Percentiles rank a stretch among this genome's conserved stretches.
Evolutionary conservation across 2,113 vertebrate species (phyloP).

Genomic region (Struthio camelus): DNA sequence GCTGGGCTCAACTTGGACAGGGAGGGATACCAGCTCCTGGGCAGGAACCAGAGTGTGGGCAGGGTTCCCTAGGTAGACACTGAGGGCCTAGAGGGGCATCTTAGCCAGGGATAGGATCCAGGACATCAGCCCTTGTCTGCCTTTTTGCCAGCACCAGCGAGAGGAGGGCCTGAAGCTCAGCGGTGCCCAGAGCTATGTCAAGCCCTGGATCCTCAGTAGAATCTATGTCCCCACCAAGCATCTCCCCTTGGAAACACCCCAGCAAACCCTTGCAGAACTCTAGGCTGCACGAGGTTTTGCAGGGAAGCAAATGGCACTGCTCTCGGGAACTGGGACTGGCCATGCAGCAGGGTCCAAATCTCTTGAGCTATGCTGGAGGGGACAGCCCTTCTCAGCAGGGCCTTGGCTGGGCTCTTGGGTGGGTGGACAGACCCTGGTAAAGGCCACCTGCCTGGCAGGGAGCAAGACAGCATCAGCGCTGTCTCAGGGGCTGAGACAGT

Average conservation of each 20-base stretch:
- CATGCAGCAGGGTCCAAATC: too few relatives aligned
- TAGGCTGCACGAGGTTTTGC: too few relatives aligned
- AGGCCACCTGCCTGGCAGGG: too few relatives aligned
- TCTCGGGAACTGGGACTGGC: too few relatives aligned
- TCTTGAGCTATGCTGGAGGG: background rate
- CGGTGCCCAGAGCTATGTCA: background rate
- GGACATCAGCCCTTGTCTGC: too few relatives aligned
- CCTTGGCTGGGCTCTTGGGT: background rate
- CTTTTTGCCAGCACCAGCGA: accelerated
- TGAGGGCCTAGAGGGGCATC: background rate
- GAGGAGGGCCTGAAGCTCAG: background rate
- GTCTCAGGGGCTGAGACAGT: background rate
- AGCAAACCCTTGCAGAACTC: too few relatives aligned
- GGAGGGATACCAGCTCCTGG: background rate
- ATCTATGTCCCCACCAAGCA: accelerated
- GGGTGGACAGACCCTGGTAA: background rate
- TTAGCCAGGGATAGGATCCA: background rate
- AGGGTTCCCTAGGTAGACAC: too few relatives aligned
- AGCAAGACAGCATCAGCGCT: too few relatives aligned
- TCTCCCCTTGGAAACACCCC: background rate
- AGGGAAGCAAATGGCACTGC: too few relatives aligned
- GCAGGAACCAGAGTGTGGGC: background rate
- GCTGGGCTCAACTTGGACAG: too few relatives aligned
- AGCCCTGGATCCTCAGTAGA: background rate
- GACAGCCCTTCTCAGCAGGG: background rate